Conservation (phyloP, 92 coral and sea anemone genomes). For the Montipora capitata region DNA sequence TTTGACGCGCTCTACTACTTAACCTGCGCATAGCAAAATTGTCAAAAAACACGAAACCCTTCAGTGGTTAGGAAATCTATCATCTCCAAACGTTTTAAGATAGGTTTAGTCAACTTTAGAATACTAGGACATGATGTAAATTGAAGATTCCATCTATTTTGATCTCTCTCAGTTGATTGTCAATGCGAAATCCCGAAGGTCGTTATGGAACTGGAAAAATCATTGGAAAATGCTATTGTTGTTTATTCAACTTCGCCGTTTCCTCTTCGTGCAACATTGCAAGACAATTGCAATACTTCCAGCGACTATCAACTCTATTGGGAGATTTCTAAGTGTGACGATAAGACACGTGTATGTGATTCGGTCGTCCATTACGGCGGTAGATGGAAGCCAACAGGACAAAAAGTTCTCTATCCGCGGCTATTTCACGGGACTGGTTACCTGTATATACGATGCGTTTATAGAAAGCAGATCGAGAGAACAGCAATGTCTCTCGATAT, state of each 20-base stretch:
- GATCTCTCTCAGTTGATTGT: conserved; percentile 67
- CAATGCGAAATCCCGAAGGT: conserved; percentile 75
- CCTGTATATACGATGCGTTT: conserved; percentile 77
- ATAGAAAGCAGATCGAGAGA: background rate
- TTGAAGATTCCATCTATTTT: background rate
- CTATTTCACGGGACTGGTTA: conserved; percentile 18
- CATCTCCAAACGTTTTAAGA: too few species aligned
- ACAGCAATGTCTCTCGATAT: background rate
- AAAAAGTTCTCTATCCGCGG: conserved; percentile 14
- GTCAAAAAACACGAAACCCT: too few species aligned
- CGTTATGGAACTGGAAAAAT: conserved; percentile 46
- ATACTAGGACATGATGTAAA: too few species aligned
- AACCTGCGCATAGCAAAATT: too few species aligned
- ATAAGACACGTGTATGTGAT: conserved; percentile 1
- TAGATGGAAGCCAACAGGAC: background rate
- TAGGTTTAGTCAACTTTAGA: too few species aligned
- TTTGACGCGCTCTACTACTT: too few species aligned
- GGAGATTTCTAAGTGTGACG: conserved; percentile 36
- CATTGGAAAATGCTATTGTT: conserved; percentile 47
- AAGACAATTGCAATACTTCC: conserved; percentile 31
- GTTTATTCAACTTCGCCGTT: conserved; percentile 41
- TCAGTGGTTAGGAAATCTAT: too few species aligned
- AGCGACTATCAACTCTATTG: conserved; percentile 7
- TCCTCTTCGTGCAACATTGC: conserved; percentile 41
- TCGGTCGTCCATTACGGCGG: background rate